These are phyloP conservation scores for Neomorphus geoffroyi DNA, from an alignment of 2,797 vertebrate species.

Conservation along the genomic window DNA sequence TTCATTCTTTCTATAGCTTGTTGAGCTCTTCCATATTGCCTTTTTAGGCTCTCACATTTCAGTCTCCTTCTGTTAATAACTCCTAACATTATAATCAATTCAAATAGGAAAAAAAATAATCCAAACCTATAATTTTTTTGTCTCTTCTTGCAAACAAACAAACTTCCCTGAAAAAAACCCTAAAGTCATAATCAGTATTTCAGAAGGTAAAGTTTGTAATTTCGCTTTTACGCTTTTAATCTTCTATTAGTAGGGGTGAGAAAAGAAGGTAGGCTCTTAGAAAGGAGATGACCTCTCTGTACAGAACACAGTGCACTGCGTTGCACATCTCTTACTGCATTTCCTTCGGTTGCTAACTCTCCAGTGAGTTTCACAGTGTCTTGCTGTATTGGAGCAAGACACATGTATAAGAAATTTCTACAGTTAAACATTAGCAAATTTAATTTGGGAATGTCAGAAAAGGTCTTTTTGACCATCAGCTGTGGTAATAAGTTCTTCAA, in stretches of 20 bases:
- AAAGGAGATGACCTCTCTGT: neutral
- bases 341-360: neutral
- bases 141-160: neutral
- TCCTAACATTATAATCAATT: neutral
- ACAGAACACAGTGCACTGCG: neutral
- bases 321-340: accelerated
- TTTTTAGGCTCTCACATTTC: slow-evolving; percentile 21
- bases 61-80: slow-evolving; percentile 42
- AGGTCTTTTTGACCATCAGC: neutral
- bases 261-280: neutral
- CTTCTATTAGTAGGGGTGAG: neutral
- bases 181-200: neutral
- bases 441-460: neutral
- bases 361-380: neutral
- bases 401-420: neutral
- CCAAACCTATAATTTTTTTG: neutral
- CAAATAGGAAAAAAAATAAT: neutral
- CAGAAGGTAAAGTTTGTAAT: neutral
- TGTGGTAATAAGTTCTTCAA: neutral
- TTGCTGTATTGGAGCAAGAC: neutral
- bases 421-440: neutral
- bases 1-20: slow-evolving; percentile 25
- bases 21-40: slow-evolving; percentile 40
- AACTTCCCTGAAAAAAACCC: neutral
- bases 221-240: neutral